Percentiles rank a stretch among this genome's conserved stretches.
Conservation (phyloP, 1,140 invertebrate species). For the Lordiphosa clarofinis region DNA sequence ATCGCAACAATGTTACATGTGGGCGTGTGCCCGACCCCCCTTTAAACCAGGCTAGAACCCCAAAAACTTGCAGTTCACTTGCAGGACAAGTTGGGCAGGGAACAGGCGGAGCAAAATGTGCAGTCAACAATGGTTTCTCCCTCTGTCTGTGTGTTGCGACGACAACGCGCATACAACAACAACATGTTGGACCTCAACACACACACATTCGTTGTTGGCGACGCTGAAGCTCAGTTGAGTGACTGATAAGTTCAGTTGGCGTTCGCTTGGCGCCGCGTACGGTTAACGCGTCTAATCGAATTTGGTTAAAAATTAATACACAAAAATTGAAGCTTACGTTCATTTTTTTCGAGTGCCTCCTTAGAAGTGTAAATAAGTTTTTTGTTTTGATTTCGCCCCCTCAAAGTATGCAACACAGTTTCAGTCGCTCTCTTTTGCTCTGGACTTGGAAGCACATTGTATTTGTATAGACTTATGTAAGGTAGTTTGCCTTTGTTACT, state of each 20-base stretch:
- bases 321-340: background rate
- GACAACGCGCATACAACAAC: too few species aligned
- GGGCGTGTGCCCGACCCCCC: constrained; percentile 32
- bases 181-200: constrained; percentile 2
- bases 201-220: constrained; percentile 21
- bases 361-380: constrained; percentile 13
- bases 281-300: constrained; percentile 47
- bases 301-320: constrained; percentile 7
- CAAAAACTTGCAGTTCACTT: constrained; percentile 25
- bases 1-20: constrained; percentile 16
- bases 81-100: background rate
- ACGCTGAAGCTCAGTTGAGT: constrained; percentile 51
- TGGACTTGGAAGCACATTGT: background rate
- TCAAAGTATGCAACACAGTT: constrained; percentile 47
- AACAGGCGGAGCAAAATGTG: constrained; percentile 40
- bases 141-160: constrained; percentile 5
- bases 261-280: constrained; percentile 69
- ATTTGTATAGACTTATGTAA: too few species aligned
- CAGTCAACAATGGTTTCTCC: constrained; percentile 49
- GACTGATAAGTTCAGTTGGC: constrained; percentile 74
- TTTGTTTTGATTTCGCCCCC: constrained; percentile 10
- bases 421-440: constrained; percentile 12
- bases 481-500: too few species aligned
- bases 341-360: background rate
- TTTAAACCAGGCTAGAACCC: constrained; percentile 22